A percentile compares a stretch with the other conserved stretches of the same genome.
These are phyloP conservation scores for Sceliomorpha sp. DNA, from an alignment of 2,888 invertebrate genomes.

Conservation along the genomic window DNA sequence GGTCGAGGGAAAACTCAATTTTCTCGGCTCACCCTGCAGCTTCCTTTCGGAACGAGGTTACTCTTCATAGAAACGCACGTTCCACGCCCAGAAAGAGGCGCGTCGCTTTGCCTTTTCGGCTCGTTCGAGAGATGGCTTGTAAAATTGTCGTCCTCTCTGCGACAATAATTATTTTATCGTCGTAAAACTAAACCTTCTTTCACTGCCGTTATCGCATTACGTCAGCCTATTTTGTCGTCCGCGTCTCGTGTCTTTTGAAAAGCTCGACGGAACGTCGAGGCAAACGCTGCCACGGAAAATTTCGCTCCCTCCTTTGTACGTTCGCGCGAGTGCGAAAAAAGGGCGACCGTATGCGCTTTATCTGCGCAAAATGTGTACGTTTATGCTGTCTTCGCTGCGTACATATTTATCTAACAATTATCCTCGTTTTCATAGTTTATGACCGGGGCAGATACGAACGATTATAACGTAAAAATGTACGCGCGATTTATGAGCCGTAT, in stretches of 20 bases:
- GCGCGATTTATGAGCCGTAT: no score
- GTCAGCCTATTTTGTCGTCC: conserved; percentile 7
- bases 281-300: no score
- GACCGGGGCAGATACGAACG: no score
- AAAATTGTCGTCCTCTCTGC: conserved; percentile 27
- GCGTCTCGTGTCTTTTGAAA: background rate
- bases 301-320: no score
- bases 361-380: no score
- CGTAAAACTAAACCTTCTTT: conserved; percentile 27
- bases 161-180: conserved; percentile 29
- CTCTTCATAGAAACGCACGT: conserved; percentile 40
- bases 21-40: conserved; percentile 59
- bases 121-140: conserved; percentile 21
- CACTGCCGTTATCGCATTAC: conserved; percentile 12
- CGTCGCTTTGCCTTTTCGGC: conserved; percentile 6
- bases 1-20: conserved; percentile 64
- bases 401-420: no score
- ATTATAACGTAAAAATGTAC: no score
- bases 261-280: no score
- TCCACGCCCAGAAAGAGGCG: conserved; percentile 18
- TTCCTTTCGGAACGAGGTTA: conserved; percentile 63
- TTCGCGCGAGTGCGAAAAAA: no score
- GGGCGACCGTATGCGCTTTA: no score
- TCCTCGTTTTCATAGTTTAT: no score
- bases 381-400: no score